phyloP scores from a whole-genome alignment of 2,888 invertebrate genomes.

The Anoplius nigerrimus region DNA sequence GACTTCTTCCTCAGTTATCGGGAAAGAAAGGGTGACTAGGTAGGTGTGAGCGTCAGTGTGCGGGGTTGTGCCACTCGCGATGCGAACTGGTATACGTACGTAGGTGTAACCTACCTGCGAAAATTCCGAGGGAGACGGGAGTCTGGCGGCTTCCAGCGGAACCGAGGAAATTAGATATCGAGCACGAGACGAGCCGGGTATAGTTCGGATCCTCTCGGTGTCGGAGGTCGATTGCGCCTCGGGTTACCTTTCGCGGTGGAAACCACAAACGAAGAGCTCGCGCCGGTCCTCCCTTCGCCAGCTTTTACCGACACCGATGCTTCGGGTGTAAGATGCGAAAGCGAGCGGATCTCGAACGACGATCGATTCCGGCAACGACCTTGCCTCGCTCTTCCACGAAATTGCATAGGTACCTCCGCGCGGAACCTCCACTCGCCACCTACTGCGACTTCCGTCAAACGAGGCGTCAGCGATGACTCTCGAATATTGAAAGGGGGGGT shows the following conservation, averaged over 20 bases:
- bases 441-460: neutral
- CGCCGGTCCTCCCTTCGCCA: neutral
- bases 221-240: slow-evolving; percentile 30
- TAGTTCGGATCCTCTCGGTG: slow-evolving; percentile 26
- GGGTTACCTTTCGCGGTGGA: slow-evolving; percentile 30
- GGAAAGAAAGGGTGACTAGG: too few relatives aligned
- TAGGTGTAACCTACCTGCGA: too few relatives aligned
- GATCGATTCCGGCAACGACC: slow-evolving; percentile 35
- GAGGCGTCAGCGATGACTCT: too few relatives aligned
- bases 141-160: neutral
- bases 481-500: too few relatives aligned
- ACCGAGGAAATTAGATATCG: slow-evolving; percentile 43
- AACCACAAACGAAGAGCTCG: slow-evolving; percentile 1
- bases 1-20: too few relatives aligned
- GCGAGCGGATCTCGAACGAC: neutral
- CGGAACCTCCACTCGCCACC: neutral
- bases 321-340: neutral
- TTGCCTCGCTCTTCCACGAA: slow-evolving; percentile 21
- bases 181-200: slow-evolving; percentile 17
- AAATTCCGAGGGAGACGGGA: neutral
- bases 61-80: too few relatives aligned
- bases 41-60: too few relatives aligned
- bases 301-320: neutral
- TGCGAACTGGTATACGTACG: too few relatives aligned
- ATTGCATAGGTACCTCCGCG: slow-evolving; percentile 23